A percentile compares a stretch with the other conserved stretches of the same genome.
These are phyloP conservation scores for Sebastes fasciatus DNA, from an alignment of 2,113 vertebrate genomes.

Conservation along the genomic window DNA sequence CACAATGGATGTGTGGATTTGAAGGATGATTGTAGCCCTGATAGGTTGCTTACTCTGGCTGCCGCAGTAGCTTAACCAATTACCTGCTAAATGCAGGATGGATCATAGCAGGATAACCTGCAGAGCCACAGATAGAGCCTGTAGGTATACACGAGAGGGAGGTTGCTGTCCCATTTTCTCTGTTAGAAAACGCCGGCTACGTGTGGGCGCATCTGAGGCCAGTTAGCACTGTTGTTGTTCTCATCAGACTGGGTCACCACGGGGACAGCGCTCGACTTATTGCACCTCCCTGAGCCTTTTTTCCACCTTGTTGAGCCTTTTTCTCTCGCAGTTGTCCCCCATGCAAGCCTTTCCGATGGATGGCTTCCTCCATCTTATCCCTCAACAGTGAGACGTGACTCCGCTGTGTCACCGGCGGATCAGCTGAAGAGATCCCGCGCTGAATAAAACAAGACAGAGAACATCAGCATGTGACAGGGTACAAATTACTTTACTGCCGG, in stretches of 20 bases:
- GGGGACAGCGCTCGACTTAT: constrained; percentile 34
- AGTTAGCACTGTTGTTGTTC: constrained; percentile 47
- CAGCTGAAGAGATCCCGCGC: constrained; percentile 38
- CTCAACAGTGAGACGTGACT: constrained; percentile 52
- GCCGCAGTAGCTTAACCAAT: constrained; percentile 51
- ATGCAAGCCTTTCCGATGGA: constrained; percentile 28
- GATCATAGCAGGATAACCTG: constrained; percentile 46
- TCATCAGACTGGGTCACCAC: constrained; percentile 51
- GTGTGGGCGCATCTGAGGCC: constrained; percentile 47
- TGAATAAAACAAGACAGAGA: constrained; percentile 65
- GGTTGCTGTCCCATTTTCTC: constrained; percentile 46
- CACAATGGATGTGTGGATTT: constrained; percentile 29
- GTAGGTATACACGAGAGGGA: constrained; percentile 32
- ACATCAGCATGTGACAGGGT: constrained; percentile 32
- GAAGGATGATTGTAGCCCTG: constrained; percentile 29
- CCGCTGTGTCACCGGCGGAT: constrained; percentile 52
- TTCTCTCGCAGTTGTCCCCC: constrained; percentile 19
- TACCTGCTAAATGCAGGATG: constrained; percentile 46
- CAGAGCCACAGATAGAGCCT: constrained; percentile 30
- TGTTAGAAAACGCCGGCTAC: constrained; percentile 32
- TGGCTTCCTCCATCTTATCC: constrained; percentile 51
- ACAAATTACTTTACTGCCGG: constrained; percentile 53
- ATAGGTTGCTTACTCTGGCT: constrained; percentile 30
- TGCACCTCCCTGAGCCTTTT: constrained; percentile 28
- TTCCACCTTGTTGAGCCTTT: constrained; percentile 24